Evolutionary conservation across 1,140 invertebrate species (phyloP).

Genomic region (Conus betulinus): DNA sequence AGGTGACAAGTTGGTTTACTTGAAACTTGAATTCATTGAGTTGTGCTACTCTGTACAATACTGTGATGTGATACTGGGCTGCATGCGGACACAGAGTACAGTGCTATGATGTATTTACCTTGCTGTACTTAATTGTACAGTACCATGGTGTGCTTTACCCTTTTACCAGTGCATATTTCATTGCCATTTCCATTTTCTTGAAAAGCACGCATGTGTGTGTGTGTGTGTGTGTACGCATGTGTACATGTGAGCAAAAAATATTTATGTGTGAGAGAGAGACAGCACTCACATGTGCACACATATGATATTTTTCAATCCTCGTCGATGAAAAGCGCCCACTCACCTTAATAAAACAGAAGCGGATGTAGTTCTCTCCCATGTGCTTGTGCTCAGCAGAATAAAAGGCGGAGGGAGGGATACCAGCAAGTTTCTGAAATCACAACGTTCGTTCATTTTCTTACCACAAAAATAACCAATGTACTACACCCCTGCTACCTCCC

Average conservation of each 20-base stretch:
- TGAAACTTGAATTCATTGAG: too few relatives aligned
- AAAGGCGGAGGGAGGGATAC: conserved; percentile 96
- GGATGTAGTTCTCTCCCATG: conserved; percentile 90
- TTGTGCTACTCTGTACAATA: too few relatives aligned
- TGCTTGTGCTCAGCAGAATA: conserved; percentile 89
- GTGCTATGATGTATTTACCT: too few relatives aligned
- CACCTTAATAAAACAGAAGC: conserved; percentile 88
- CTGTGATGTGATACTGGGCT: too few relatives aligned
- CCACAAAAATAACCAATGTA: too few relatives aligned
- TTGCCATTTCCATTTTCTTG: not conserved
- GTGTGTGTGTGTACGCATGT: not conserved
- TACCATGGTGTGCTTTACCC: too few relatives aligned
- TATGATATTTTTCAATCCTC: too few relatives aligned
- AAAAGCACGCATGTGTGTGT: not conserved
- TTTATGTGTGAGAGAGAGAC: not conserved
- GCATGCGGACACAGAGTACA: too few relatives aligned
- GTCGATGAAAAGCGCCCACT: too few relatives aligned
- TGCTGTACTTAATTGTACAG: too few relatives aligned
- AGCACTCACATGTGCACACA: not conserved
- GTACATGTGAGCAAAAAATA: not conserved
- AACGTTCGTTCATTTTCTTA: not conserved
- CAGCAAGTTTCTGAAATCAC: conserved; percentile 84
- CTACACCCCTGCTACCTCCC: too few relatives aligned
- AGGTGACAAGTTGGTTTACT: too few relatives aligned
- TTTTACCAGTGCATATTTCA: not conserved